Conservation (phyloP, 2,888 invertebrate genomes). For the Octodonta nipae region DNA sequence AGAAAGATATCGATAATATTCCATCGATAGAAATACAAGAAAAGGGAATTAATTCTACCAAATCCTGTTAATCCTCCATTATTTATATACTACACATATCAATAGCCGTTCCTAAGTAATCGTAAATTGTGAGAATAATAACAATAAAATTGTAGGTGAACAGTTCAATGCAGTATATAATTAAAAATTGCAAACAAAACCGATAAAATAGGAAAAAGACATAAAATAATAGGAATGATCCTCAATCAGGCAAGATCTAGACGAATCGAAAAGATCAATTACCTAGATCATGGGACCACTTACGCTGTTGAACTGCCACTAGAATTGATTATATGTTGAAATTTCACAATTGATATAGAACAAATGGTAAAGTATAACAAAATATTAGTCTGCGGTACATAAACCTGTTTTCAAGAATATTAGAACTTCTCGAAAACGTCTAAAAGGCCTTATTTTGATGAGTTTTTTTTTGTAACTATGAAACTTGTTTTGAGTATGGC, state of each 20-base stretch:
- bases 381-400: too few species aligned
- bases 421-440: too few species aligned
- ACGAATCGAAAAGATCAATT: constrained; percentile 36
- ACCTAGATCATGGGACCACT: constrained; percentile 49
- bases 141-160: constrained; percentile 8
- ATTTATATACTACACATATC: constrained; percentile 24
- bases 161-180: constrained; percentile 16
- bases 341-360: constrained; percentile 12
- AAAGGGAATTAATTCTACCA: too few species aligned
- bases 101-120: constrained; percentile 17
- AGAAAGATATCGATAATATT: too few species aligned
- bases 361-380: too few species aligned
- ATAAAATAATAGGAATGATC: constrained; percentile 25
- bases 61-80: too few species aligned
- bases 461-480: too few species aligned
- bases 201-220: constrained; percentile 17
- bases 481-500: too few species aligned
- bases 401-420: too few species aligned
- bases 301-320: constrained; percentile 49
- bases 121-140: constrained; percentile 10
- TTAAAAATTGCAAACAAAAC: constrained; percentile 15
- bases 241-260: constrained; percentile 35
- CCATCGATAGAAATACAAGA: too few species aligned
- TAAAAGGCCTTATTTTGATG: too few species aligned
- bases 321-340: constrained; percentile 38